Base-by-base conservation (phyloP, 2,888 invertebrate species). In the Sesia apiformis region DNA sequence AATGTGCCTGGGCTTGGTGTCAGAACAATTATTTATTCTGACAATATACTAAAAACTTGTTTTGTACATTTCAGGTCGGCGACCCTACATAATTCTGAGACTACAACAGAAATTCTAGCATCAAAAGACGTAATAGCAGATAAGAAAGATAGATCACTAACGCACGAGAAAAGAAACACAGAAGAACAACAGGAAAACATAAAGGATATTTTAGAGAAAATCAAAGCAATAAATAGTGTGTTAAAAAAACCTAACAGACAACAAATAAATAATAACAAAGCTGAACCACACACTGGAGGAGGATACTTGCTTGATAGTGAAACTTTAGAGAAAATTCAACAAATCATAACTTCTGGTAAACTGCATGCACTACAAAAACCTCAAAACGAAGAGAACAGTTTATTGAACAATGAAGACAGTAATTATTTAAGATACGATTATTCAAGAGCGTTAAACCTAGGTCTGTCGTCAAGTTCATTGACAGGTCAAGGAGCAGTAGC, bases 171-270 rank as follows among this genome's bases (percentile, higher is more conserved):
- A 60, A 67, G 68, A 38, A 58, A 61, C 49, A 23, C 23, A 23
- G 64, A 74, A 52, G 57, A 63, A n/a, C 64, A 69, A 58, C 69
- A 70, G 41, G 65, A 65, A 3, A 67, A 62, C 41, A 76, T 80
- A 4, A 71, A 66, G 69, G 86, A 91, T 41, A 92, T 92, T 55
- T 67, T 92, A 40, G 84, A 90, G 46, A 91, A 91, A 76, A 92
- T 92, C 58, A 86, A 84, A 64, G 77, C 81, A 56, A 81, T 92
- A 4, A 92, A 92, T 63, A 80, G 84, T 51, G 81, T 82, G 38
- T 60, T 88, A 4, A 69, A 83, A 67, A 77, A 88, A 78, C 73
- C 84, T 49, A 64, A 67, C 39, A 69, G 72, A 58, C 73, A 71
- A 55, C 76, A 75, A 56, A 63, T 71, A 1, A 75, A 74, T 53